Evolutionary conservation across 2,888 invertebrate species (phyloP).

Genomic region (Lasioglossum oenotherae): DNA sequence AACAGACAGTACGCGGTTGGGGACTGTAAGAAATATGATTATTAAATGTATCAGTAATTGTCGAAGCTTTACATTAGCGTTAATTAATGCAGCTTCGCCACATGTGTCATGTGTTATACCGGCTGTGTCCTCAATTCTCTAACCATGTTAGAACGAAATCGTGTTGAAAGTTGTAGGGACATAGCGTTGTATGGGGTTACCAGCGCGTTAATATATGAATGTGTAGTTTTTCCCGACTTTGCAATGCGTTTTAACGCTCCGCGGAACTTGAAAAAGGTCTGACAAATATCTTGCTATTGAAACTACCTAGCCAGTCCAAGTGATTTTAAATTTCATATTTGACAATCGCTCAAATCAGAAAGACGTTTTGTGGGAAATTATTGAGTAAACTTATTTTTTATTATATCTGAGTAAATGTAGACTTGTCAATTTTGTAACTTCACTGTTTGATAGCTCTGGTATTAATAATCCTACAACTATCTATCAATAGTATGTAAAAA

Average conservation of each 20-base stretch:
- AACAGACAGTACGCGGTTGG: not conserved
- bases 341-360: not conserved
- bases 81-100: not conserved
- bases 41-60: not conserved
- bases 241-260: not conserved
- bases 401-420: too few relatives aligned
- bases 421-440: not conserved
- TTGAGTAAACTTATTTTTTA: not conserved
- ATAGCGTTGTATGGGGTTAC: not conserved
- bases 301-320: not conserved
- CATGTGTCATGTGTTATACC: not conserved
- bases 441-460: not conserved
- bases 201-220: not conserved
- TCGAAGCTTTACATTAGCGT: not conserved
- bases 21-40: not conserved
- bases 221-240: not conserved
- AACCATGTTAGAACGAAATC: not conserved
- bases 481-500: too few relatives aligned
- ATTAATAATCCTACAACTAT: not conserved
- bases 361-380: not conserved
- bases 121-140: not conserved
- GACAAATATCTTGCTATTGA: not conserved
- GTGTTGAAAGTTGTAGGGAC: not conserved
- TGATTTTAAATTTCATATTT: not conserved
- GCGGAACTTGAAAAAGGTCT: not conserved